Base-by-base conservation (phyloP, 53 echinoderm and acorn worm genomes). In the Antedon mediterranea region DNA sequence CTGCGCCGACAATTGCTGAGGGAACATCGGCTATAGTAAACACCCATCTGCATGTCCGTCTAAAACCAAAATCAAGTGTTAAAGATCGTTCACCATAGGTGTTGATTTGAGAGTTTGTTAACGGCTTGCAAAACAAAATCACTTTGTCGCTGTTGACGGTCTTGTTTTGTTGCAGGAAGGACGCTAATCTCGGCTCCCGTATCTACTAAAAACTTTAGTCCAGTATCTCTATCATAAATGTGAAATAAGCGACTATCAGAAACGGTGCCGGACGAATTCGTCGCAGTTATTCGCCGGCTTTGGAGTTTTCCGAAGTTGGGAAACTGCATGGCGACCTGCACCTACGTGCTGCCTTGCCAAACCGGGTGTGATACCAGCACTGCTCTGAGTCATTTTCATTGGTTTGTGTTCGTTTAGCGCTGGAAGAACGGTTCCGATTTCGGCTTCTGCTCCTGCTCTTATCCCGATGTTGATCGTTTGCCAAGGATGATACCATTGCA, bases 81-180 rank as follows among this genome's bases (percentile, higher is more conserved):
- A 81, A 8, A n/a, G 86, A 86, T 28, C 75, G 43, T 33, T 82
- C 79, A 28, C 86, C 86, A 74, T 74, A 86, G 3, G 82, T 86
- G 27, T 20, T 34, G 32, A 86, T 86, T 0, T 70, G 82, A n/a
- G 86, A 75, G 1, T 43, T n/a, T 4, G 23, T 80, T 80, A 15
- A 76, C 72, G 13, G 85, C 85, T 71, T 72, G 80, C 28, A 80
- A 43, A 26, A 37, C 28, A 31, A 80, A 73, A 15, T 20, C 41
- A 41, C 41, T 41, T 13, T 41, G 41, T 7, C 5, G 13, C 5
- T 13, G 41, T 13, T 41, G 13, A 41, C 41, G 13, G 7, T 79
- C 74, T 28, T 29, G 30, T 43, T 27, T 0, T 0, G 28, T 57
- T 34, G 43, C 79, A 9, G 85, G 85, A 8, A 84, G 79, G 7